Conservation (phyloP, 2,888 invertebrate species). For the Gymnoscelis rufifasciata region DNA sequence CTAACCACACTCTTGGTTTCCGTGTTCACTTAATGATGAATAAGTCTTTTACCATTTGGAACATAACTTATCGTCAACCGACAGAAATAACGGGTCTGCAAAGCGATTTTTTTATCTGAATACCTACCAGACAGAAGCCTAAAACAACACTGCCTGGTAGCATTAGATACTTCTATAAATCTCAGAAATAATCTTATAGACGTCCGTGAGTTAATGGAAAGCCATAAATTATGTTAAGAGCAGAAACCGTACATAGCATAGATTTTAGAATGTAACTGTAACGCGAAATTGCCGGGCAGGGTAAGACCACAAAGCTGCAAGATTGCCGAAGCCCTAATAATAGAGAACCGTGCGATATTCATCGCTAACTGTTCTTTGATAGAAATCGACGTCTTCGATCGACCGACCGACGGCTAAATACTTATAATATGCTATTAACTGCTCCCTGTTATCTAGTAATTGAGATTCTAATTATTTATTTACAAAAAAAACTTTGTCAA, state of each 20-base stretch:
- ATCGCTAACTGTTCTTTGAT: slow-evolving; percentile 68
- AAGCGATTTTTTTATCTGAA: neutral
- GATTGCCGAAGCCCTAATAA: slow-evolving; percentile 60
- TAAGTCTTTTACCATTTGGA: no score
- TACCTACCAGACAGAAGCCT: no score
- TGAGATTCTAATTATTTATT: slow-evolving; percentile 38
- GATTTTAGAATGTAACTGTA: slow-evolving; percentile 54
- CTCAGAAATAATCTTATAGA: slow-evolving; percentile 20
- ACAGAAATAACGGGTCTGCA: no score
- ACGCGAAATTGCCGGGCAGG: slow-evolving; percentile 46
- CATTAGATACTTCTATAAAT: slow-evolving; percentile 11
- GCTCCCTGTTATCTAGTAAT: slow-evolving; percentile 36
- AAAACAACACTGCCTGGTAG: neutral
- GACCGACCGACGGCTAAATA: slow-evolving; percentile 50
- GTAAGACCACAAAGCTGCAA: slow-evolving; percentile 33
- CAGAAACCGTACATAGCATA: slow-evolving; percentile 24
- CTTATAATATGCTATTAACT: slow-evolving; percentile 42
- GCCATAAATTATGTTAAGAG: slow-evolving; percentile 23
- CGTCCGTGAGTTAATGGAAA: slow-evolving; percentile 21
- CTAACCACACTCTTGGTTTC: no score
- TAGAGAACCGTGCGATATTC: slow-evolving; percentile 56
- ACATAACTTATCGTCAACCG: no score
- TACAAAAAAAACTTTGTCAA: no score
- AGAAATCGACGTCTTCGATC: slow-evolving; percentile 47
- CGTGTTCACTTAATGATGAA: no score